Base-by-base conservation (phyloP, 2,888 invertebrate species). In the Aphidius colemani region DNA sequence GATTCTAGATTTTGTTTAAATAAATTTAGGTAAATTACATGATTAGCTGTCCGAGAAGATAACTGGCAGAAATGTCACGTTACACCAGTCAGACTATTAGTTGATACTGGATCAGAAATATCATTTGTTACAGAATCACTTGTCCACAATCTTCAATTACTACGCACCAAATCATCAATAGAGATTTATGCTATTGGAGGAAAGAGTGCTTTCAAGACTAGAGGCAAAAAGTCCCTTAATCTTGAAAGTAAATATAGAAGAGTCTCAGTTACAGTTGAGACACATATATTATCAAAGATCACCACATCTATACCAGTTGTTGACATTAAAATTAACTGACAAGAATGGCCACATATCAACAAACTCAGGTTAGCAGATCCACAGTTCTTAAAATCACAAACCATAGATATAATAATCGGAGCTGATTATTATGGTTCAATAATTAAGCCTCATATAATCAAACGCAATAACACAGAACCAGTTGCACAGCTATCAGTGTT, bases 391-490 rank as follows among this genome's bases (percentile, higher is more conserved):
- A 62, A 18, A 18, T 65, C 65, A 13, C 53, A 65, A 9, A 18
- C 44, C 8, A 43, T 65, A 30, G 62, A 66, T 43, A 57, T 66
- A n/a, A 64, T 66, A 40, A 60, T 64, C 5, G 64, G 66, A n/a
- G 66, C 66, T 10, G 64, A 66, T 50, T 43, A 13, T 55, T 59
- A 64, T 51, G 64, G 61, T 3, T 43, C 50, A 46, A 55, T 65
- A 51, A 65, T 66, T n/a, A 57, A 59, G 10, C 50, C 53, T 4
- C 50, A 66, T 45, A 50, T 62, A 7, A 46, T 63, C 8, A 64
- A 56, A 50, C 48, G 13, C 53, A 48, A 49, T 45, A 9, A 48
- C 6, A 41, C n/a, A 10, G 2, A 56, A 46, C 61, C 56, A 11
- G 61, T 66, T 43, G 59, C 48, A 41, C 59, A 59, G 41, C 43